These are phyloP conservation scores for Saimiri boliviensis DNA, from an alignment of 2,113 vertebrate genomes.

Conservation along the genomic window DNA sequence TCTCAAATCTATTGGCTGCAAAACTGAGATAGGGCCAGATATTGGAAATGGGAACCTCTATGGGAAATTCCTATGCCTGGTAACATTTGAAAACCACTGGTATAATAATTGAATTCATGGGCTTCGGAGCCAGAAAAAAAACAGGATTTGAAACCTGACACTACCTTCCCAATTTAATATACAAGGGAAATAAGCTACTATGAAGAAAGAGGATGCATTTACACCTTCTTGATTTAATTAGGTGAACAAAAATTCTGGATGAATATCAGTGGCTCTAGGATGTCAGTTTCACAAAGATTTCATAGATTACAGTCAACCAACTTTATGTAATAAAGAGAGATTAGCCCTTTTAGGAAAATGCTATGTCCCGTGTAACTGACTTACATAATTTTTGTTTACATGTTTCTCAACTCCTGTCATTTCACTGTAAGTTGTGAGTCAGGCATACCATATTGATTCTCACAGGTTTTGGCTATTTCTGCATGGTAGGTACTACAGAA, in stretches of 20 bases:
- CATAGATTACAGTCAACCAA: slow-evolving; percentile 8
- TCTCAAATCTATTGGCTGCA: neutral
- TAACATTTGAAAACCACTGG: neutral
- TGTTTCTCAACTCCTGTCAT: neutral
- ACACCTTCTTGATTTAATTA: slow-evolving; percentile 43
- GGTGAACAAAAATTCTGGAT: slow-evolving; percentile 28
- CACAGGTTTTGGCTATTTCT: neutral
- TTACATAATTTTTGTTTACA: neutral
- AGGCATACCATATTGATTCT: neutral
- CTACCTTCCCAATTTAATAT: neutral
- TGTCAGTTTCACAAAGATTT: slow-evolving; percentile 48
- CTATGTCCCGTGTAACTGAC: neutral
- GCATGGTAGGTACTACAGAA: neutral
- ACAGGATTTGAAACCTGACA: neutral
- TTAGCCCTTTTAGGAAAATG: neutral
- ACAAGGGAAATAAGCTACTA: neutral
- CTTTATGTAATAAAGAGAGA: neutral
- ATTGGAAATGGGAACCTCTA: neutral
- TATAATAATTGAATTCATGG: neutral
- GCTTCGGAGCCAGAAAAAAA: neutral
- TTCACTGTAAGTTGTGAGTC: neutral
- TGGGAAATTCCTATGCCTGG: neutral
- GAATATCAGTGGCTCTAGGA: slow-evolving; percentile 44
- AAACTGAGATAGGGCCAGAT: neutral
- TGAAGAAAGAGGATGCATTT: slow-evolving; percentile 20